Conservation (phyloP, 23 tunicate species). For the Phallusia fumigata region DNA sequence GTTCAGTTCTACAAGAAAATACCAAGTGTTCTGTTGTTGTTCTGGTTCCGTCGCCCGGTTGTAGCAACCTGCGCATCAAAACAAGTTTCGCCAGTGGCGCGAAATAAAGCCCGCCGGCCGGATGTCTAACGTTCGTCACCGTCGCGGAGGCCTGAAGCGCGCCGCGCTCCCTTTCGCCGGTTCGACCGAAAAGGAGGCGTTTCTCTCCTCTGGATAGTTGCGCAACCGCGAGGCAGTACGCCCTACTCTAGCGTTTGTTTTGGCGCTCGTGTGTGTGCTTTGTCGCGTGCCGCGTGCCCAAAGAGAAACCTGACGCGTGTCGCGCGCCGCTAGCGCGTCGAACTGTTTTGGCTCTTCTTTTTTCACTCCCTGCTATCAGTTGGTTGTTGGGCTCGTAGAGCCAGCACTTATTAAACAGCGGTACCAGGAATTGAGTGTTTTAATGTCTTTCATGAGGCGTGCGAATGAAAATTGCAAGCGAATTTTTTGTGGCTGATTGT, state of each 20-base stretch:
- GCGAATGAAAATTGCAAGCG: no score
- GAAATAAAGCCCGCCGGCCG: constrained; percentile 12
- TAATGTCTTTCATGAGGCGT: background rate
- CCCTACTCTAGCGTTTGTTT: constrained; percentile 9
- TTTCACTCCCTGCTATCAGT: background rate
- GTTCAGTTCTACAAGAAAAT: no score
- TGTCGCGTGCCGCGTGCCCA: background rate
- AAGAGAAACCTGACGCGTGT: background rate
- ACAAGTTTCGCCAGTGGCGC: constrained; percentile 10
- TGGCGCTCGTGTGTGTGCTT: background rate
- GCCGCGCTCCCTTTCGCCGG: background rate
- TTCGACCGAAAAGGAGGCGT: background rate
- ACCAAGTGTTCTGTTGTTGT: no score
- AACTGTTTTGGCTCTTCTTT: constrained; percentile 5
- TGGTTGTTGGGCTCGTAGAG: background rate
- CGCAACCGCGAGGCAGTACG: constrained; percentile 1
- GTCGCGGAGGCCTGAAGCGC: background rate
- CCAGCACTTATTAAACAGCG: background rate
- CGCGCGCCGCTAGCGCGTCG: background rate
- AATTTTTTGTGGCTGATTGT: no score
- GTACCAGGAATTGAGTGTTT: background rate
- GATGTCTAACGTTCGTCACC: background rate
- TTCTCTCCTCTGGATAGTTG: background rate
- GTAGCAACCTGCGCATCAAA: background rate
- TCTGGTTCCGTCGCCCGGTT: background rate